Evolutionary conservation across 64 coral and sea anemone species (phyloP).

Genomic region (Montipora capricornis): DNA sequence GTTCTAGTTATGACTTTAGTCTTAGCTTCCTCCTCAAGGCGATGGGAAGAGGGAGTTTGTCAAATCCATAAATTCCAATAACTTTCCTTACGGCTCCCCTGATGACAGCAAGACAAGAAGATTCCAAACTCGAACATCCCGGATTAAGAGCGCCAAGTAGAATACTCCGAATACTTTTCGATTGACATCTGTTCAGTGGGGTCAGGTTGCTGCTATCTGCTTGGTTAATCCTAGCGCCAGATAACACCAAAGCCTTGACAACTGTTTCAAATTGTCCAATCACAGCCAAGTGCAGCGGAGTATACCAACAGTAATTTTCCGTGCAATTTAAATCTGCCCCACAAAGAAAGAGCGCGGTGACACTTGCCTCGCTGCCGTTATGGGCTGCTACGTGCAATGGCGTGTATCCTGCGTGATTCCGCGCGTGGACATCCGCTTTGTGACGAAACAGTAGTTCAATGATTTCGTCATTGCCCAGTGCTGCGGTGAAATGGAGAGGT

Average conservation of each 20-base stretch:
- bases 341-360: slow-evolving; percentile 55
- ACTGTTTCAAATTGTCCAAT: slow-evolving; percentile 49
- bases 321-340: slow-evolving; percentile 65
- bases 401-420: slow-evolving; percentile 81
- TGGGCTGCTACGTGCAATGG: slow-evolving; percentile 75
- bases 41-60: slow-evolving; percentile 15
- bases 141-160: background rate
- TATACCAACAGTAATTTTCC: slow-evolving; percentile 80
- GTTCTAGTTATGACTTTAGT: background rate
- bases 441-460: slow-evolving; percentile 44
- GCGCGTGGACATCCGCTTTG: slow-evolving; percentile 62
- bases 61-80: slow-evolving; percentile 19
- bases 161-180: slow-evolving; percentile 27
- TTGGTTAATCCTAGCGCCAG: slow-evolving; percentile 63
- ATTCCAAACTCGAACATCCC: background rate
- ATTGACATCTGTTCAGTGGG: slow-evolving; percentile 63
- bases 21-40: slow-evolving; percentile 2
- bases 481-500: slow-evolving; percentile 72
- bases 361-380: slow-evolving; percentile 60
- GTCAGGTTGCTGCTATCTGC: slow-evolving; percentile 57
- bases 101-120: slow-evolving; percentile 2
- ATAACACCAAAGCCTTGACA: slow-evolving; percentile 34
- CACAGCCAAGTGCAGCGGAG: slow-evolving; percentile 74
- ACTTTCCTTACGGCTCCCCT: background rate
- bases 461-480: background rate